Conservation (phyloP, 2,888 invertebrate species). For the Hirtodrosophila confusa region DNA sequence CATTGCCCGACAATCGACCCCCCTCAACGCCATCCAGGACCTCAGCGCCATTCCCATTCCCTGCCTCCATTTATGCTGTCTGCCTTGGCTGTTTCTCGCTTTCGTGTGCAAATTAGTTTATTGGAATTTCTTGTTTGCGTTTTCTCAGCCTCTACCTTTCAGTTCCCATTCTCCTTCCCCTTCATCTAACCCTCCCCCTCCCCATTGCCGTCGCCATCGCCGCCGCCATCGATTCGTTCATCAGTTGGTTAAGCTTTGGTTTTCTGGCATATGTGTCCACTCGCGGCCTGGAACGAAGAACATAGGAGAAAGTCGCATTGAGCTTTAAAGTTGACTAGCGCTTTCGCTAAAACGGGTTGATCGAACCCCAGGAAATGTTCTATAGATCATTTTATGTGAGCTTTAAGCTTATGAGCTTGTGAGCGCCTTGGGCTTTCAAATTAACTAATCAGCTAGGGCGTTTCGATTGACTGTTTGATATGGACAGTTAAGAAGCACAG, state of each 20-base stretch:
- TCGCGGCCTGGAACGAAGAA: constrained; percentile 16
- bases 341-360: too few relatives aligned
- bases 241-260: constrained; percentile 34
- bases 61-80: constrained; percentile 34
- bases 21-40: constrained; percentile 3
- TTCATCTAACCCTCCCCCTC: background rate
- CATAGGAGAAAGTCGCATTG: constrained; percentile 1
- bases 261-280: constrained; percentile 60
- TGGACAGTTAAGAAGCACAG: too few relatives aligned
- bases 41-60: constrained; percentile 1
- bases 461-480: too few relatives aligned
- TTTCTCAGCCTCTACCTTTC: constrained; percentile 26
- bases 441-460: too few relatives aligned
- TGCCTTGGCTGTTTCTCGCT: constrained; percentile 48
- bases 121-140: constrained; percentile 78
- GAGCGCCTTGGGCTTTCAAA: too few relatives aligned
- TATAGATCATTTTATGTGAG: too few relatives aligned
- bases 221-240: constrained; percentile 16
- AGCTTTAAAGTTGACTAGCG: constrained; percentile 10
- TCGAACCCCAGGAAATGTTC: too few relatives aligned
- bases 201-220: background rate
- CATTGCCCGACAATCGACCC: constrained; percentile 15
- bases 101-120: constrained; percentile 82
- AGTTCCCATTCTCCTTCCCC: too few relatives aligned
- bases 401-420: too few relatives aligned